phyloP scores from a whole-genome alignment of 35 echinoderm and acorn worm genomes.

The Lytechinus variegatus region DNA sequence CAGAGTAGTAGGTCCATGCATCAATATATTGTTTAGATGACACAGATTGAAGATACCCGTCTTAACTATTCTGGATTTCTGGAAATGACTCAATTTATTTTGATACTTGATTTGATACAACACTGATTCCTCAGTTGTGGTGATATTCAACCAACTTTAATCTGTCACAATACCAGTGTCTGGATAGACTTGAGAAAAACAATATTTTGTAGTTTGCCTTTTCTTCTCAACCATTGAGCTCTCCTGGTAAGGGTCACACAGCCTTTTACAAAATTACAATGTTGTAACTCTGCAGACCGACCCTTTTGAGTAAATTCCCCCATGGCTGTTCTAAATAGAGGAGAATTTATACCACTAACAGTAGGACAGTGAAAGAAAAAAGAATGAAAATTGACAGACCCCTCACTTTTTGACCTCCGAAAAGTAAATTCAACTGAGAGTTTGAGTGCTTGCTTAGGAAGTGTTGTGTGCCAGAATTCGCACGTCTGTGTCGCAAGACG shows the following conservation, averaged over 20 bases:
- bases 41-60: background rate
- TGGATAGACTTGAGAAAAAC: background rate
- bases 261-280: background rate
- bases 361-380: background rate
- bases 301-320: background rate
- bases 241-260: background rate
- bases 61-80: background rate
- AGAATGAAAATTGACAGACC: background rate
- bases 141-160: background rate
- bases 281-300: background rate
- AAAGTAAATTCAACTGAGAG: slow-evolving; percentile 19
- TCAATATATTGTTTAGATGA: background rate
- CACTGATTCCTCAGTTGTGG: background rate
- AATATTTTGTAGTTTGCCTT: background rate
- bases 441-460: background rate
- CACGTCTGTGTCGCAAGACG: background rate
- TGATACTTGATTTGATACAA: background rate
- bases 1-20: too few species aligned
- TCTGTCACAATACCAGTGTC: background rate
- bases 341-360: background rate
- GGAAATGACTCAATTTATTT: background rate
- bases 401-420: background rate
- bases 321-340: slow-evolving; percentile 10
- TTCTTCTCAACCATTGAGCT: background rate
- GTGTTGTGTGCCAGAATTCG: background rate